Percentiles rank a stretch among this genome's conserved stretches.
Conservation (phyloP, 2,888 invertebrate genomes). For the Xestia sexstrigata region DNA sequence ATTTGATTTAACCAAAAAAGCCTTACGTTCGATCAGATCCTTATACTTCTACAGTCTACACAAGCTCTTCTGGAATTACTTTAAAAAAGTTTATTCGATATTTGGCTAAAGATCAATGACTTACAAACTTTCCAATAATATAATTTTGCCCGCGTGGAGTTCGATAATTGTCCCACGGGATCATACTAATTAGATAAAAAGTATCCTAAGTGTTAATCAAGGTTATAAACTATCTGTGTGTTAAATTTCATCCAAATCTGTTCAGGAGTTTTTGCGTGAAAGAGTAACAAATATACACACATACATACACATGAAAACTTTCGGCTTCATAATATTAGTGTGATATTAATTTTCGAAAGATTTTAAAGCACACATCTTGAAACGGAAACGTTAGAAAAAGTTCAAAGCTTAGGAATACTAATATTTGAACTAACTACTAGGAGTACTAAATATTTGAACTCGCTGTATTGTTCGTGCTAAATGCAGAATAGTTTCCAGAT, state of each 20-base stretch:
- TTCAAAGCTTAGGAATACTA: neutral
- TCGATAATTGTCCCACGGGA: too few species aligned
- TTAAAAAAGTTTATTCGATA: neutral
- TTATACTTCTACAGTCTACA: neutral
- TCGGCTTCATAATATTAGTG: neutral
- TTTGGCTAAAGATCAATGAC: neutral
- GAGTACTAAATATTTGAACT: neutral
- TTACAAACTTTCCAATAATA: neutral
- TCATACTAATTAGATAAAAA: too few species aligned
- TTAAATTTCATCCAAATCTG: too few species aligned
- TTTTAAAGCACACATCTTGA: neutral
- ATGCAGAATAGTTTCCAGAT: conserved; percentile 17
- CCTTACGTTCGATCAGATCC: neutral
- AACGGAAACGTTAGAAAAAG: neutral
- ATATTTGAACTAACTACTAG: neutral
- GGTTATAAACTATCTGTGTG: too few species aligned
- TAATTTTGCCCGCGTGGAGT: too few species aligned
- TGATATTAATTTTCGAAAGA: neutral
- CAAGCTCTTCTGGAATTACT: neutral
- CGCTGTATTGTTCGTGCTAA: conserved; percentile 13
- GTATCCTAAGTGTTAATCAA: too few species aligned
- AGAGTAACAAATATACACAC: too few species aligned
- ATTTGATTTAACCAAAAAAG: neutral
- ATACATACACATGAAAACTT: too few species aligned
- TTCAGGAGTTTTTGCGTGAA: too few species aligned